Conservation (phyloP, 2,113 vertebrate species). For the Podarcis cretensis region DNA sequence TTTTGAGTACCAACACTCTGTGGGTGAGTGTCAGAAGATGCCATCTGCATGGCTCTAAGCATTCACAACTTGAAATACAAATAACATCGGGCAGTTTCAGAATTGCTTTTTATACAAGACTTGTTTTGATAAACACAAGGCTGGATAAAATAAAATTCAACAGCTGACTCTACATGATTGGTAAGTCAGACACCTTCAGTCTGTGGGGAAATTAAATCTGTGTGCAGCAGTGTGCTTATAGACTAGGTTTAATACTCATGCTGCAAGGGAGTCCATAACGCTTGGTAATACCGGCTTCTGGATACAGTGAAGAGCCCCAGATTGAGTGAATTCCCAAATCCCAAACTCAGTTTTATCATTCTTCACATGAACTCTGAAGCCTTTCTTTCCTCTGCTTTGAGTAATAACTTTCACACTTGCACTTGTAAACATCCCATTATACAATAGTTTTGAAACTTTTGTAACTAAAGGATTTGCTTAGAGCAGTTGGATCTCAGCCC, state of each 20-base stretch:
- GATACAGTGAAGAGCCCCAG: slow-evolving; percentile 4
- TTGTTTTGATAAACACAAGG: slow-evolving; percentile 27
- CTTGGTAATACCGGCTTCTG: slow-evolving; percentile 21
- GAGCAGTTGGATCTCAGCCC: neutral
- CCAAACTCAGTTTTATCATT: slow-evolving; percentile 18
- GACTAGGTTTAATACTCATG: slow-evolving; percentile 16
- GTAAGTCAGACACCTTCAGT: slow-evolving; percentile 32
- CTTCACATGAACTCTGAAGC: neutral
- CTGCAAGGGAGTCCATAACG: slow-evolving; percentile 13
- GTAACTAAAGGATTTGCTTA: slow-evolving; percentile 6
- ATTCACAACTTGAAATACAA: neutral
- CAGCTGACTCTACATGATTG: slow-evolving; percentile 38
- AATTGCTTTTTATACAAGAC: slow-evolving; percentile 34
- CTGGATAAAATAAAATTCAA: slow-evolving; percentile 31
- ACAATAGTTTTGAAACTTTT: neutral
- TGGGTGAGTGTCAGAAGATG: neutral
- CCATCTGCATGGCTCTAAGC: neutral
- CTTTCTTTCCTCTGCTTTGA: neutral
- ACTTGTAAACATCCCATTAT: neutral
- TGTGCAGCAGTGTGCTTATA: slow-evolving; percentile 13
- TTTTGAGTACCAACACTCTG: neutral
- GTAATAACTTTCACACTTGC: neutral
- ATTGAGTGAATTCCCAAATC: slow-evolving; percentile 30
- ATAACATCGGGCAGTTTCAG: neutral
- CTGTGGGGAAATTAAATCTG: slow-evolving; percentile 38